Percentiles rank a stretch among this genome's conserved stretches.
Evolutionary conservation across 2,113 vertebrate genomes (phyloP).

Genomic region (Sula dactylatra): DNA sequence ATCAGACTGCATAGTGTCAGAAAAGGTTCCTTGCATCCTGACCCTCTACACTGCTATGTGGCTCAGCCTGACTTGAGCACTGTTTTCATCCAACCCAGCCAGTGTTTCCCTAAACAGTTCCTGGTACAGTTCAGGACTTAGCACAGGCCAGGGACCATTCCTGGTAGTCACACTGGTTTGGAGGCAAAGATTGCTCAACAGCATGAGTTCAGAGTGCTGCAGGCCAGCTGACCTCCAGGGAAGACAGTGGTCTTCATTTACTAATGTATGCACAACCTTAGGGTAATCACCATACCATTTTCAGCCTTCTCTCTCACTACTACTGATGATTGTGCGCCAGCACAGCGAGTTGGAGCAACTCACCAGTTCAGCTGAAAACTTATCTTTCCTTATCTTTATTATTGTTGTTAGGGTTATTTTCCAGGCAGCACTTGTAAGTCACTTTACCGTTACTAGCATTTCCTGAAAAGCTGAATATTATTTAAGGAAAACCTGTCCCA

Average conservation of each 20-base stretch:
- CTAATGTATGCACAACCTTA: neutral
- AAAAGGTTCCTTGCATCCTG: neutral
- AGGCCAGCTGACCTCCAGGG: neutral
- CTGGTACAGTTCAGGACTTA: neutral
- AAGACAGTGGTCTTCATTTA: neutral
- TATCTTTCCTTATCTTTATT: neutral
- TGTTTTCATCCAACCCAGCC: neutral
- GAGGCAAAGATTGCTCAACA: neutral
- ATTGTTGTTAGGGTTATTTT: neutral
- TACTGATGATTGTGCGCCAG: neutral
- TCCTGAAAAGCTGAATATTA: neutral
- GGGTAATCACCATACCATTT: neutral
- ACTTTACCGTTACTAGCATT: neutral
- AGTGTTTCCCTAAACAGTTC: neutral
- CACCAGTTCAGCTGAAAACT: neutral
- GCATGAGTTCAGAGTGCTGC: neutral
- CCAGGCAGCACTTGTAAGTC: neutral
- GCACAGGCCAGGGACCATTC: neutral
- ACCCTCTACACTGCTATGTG: rapidly evolving
- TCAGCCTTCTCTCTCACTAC: neutral
- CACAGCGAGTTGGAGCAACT: neutral
- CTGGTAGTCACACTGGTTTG: neutral
- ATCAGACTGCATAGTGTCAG: neutral
- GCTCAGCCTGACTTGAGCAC: neutral
- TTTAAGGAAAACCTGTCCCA: neutral